Base-by-base conservation (phyloP, 2,797 vertebrate genomes). In the Syngnathus acus region DNA sequence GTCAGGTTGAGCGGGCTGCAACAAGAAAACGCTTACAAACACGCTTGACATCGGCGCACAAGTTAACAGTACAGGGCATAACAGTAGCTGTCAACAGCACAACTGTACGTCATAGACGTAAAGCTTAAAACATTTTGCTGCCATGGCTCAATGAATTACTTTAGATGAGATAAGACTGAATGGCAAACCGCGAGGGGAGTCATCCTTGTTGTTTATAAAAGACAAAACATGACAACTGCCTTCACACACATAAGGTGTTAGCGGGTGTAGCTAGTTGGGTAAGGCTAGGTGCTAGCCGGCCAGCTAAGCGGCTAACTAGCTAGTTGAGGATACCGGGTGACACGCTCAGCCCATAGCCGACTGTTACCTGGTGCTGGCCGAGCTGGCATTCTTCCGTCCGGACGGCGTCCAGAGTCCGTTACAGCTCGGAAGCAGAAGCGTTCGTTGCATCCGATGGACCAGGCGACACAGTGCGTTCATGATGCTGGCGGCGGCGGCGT, bases 1-100 rank as follows among this genome's bases (percentile, higher is more conserved):
- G 92, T 90, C 73, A 99, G 74, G 50, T 79, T 92, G 73, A 97
- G 87, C 0, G 93, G 83, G 37, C 95, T 97, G 84, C 21, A 26
- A 47, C 16, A 11, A 47, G 0, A 16, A 5, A 17, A 14, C 45
- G 45, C 2, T 13, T 16, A 7, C 10, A 9, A 8, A 42, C 9
- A 42, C 40, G 10, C 8, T 43, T 43, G 9, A 11, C 8, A 43
- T 11, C 10, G 9, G 42, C 42, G 9, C 10, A 43, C 2, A 43
- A 9, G 11, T 43, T 11, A 43, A 43, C 42, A 9, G 32, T 4
- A 4, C 32, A 32, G 32, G 32, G 3, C 32, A 32, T 32, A 42
- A 21, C 39, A 1, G 10, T 13, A 61, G 39, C 79, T 82, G 55
- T 23, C 17, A 57, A 57, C 53, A 37, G 9, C 65, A 48, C 45